Evolutionary conservation across 2,888 invertebrate genomes (phyloP).

Genomic region (Leucoma salicis): DNA sequence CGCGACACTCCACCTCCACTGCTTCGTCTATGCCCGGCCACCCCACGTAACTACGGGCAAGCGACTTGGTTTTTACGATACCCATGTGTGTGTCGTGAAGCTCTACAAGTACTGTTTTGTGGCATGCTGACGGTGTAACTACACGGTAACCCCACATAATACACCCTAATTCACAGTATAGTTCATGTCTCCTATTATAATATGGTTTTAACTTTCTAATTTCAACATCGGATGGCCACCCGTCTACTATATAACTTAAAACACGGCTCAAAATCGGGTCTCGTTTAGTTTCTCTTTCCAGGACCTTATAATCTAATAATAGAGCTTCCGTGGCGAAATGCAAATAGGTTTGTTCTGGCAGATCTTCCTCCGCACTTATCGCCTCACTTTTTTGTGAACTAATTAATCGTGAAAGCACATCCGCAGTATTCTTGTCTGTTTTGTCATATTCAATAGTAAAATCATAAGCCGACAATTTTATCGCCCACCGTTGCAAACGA

Average conservation of each 20-base stretch:
- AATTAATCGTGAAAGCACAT: conserved; percentile 1
- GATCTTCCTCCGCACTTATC: background rate
- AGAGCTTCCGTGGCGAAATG: conserved; percentile 4
- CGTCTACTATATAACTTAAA: conserved; percentile 3
- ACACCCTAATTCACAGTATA: conserved; percentile 13
- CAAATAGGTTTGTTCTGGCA: conserved; percentile 6
- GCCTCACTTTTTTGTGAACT: background rate
- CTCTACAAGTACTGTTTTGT: conserved; percentile 2
- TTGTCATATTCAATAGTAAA: conserved; percentile 6
- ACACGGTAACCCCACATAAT: conserved; percentile 17
- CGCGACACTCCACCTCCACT: conserved; percentile 7
- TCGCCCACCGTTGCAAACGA: conserved; percentile 15
- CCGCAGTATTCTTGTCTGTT: conserved; percentile 3
- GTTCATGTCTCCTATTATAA: too few relatives aligned
- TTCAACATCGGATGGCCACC: too few relatives aligned
- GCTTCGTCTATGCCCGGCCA: conserved; percentile 20
- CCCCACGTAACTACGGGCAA: conserved; percentile 29
- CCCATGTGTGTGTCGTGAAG: conserved; percentile 25
- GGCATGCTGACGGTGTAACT: conserved; percentile 1
- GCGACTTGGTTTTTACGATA: conserved; percentile 25
- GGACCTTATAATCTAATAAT: conserved; percentile 3
- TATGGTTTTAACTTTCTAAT: too few relatives aligned
- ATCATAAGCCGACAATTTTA: conserved; percentile 6
- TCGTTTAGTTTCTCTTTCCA: conserved; percentile 3
- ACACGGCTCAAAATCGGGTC: conserved; percentile 6